phyloP scores from a whole-genome alignment of 2,797 vertebrate genomes.

The Eremophila alpestris region DNA sequence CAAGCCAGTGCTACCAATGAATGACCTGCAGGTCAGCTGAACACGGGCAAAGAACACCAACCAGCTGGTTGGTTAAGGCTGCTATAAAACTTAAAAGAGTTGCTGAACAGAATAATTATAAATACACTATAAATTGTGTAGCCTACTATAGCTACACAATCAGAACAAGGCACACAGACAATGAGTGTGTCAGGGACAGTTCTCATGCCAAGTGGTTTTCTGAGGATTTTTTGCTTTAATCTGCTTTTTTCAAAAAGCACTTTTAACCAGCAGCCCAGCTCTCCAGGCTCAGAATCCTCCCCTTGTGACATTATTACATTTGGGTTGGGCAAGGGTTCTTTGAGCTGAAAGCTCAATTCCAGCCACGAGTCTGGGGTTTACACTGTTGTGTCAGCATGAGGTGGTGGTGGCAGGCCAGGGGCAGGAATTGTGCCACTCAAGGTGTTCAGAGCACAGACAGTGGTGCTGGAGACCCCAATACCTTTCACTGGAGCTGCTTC shows the following conservation, averaged over 20 bases:
- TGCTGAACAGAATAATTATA: neutral
- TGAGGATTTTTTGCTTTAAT: neutral
- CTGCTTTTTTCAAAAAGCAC: neutral
- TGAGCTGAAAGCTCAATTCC: neutral
- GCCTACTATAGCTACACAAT: neutral
- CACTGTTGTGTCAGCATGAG: neutral
- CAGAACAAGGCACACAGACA: neutral
- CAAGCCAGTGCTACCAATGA: neutral
- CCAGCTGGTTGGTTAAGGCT: neutral
- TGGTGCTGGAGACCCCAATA: conserved; percentile 51
- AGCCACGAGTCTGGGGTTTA: neutral
- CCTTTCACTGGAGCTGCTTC: conserved; percentile 80
- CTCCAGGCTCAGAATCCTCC: neutral
- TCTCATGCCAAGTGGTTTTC: neutral
- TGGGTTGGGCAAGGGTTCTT: neutral
- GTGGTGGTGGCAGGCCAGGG: neutral
- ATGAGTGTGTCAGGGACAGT: neutral
- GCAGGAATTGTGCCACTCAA: neutral
- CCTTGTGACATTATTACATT: neutral
- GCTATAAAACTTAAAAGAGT: neutral
- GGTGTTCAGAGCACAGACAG: neutral
- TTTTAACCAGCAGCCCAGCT: neutral
- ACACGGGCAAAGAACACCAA: neutral
- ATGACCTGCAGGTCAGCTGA: neutral
- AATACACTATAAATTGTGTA: neutral